Conservation (phyloP, 1,140 invertebrate species). For the Meloidogyne hapla region DNA sequence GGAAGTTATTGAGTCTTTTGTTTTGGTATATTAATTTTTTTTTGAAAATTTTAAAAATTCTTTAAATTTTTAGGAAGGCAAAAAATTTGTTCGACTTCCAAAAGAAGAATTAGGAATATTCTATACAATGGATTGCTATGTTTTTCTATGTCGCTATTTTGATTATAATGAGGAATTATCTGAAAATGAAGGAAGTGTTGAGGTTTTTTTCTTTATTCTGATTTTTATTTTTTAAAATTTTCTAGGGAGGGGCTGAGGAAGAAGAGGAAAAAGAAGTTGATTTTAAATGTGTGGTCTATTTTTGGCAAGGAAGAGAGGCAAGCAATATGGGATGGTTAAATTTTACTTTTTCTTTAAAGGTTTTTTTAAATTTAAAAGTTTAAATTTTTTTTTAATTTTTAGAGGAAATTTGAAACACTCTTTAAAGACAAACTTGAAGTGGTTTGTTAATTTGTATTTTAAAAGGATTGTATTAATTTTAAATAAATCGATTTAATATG, state of each 20-base stretch:
- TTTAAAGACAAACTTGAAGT: conserved; percentile 94
- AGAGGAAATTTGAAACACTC: conserved; percentile 93
- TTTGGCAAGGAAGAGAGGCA: conserved; percentile 96
- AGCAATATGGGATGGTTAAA: conserved; percentile 99
- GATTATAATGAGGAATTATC: conserved; percentile 56
- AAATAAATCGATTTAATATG: no score
- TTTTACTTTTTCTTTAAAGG: conserved; percentile 83
- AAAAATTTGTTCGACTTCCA: conserved; percentile 91
- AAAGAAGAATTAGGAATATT: conserved; percentile 91
- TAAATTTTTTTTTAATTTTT: conserved; percentile 70
- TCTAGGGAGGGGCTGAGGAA: conserved; percentile 63
- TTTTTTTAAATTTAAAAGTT: conserved; percentile 8
- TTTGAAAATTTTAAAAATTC: conserved; percentile 8
- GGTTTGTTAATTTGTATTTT: conserved; percentile 59
- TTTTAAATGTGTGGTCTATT: conserved; percentile 94
- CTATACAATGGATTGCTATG: conserved; percentile 92
- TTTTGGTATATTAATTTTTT: no score
- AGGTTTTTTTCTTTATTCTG: conserved; percentile 59
- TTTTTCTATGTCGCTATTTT: conserved; percentile 93
- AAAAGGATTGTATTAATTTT: no score
- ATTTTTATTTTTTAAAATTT: neutral
- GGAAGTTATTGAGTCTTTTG: conserved; percentile 94
- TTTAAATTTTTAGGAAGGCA: conserved; percentile 68
- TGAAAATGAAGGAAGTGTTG: neutral
- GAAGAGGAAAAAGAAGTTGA: conserved; percentile 81